Conservation (phyloP, 1,140 invertebrate species). For the Brachionus asplanchnoidis region DNA sequence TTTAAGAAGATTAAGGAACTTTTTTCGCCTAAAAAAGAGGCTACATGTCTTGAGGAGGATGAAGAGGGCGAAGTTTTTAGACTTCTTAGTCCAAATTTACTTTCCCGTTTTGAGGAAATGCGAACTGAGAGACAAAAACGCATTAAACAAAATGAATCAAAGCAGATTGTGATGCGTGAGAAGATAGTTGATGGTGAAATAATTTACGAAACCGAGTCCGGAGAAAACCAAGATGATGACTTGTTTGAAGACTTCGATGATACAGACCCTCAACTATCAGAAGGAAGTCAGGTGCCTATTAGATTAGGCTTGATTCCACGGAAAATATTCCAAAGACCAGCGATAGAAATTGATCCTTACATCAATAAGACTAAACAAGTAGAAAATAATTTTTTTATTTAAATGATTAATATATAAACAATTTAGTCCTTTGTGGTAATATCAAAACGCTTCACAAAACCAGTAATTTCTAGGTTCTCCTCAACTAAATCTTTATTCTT, state of each 20-base stretch:
- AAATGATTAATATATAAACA: neutral
- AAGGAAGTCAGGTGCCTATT: constrained; percentile 30
- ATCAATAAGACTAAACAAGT: constrained; percentile 26
- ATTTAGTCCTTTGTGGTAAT: constrained; percentile 19
- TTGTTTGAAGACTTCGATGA: constrained; percentile 24
- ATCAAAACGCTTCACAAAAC: constrained; percentile 64
- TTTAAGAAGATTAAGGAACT: neutral
- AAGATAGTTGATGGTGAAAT: constrained; percentile 28
- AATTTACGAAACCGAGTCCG: neutral
- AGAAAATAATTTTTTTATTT: neutral
- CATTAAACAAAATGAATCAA: constrained; percentile 7
- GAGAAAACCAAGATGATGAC: constrained; percentile 10
- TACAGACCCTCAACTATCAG: neutral
- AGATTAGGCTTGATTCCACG: constrained; percentile 20
- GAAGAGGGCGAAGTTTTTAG: constrained; percentile 36
- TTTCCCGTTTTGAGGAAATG: constrained; percentile 17
- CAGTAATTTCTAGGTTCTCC: constrained; percentile 89
- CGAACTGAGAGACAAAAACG: constrained; percentile 6
- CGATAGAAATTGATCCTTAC: constrained; percentile 33
- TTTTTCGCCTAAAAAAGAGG: neutral
- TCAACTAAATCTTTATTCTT: constrained; percentile 82
- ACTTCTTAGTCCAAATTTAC: constrained; percentile 2
- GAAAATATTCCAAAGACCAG: constrained; percentile 28
- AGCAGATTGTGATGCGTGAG: constrained; percentile 12
- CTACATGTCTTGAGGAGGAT: neutral